Conservation (phyloP, 1,140 invertebrate genomes). For the Drosophila gunungcola region DNA sequence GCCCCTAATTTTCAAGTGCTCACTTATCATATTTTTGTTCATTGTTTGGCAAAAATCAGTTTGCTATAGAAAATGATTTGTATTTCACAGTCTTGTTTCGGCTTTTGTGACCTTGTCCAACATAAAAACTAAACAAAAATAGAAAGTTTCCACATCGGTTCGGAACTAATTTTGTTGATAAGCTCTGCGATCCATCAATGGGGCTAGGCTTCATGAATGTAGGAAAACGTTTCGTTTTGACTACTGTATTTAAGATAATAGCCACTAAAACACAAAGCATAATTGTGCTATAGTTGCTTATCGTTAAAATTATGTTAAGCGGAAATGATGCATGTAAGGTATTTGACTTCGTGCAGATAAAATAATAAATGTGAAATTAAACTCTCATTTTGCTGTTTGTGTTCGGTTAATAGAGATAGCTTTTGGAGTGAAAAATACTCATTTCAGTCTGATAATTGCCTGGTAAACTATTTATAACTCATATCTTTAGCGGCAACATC, state of each 20-base stretch:
- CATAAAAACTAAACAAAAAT: slow-evolving; percentile 31
- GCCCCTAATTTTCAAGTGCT: slow-evolving; percentile 25
- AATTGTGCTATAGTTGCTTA: slow-evolving; percentile 20
- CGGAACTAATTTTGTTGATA: slow-evolving; percentile 32
- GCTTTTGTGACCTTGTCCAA: slow-evolving; percentile 35
- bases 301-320: slow-evolving; percentile 21
- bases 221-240: background rate
- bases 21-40: slow-evolving; percentile 13
- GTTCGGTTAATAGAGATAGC: slow-evolving; percentile 2
- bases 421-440: slow-evolving; percentile 7
- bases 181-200: slow-evolving; percentile 34
- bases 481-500: slow-evolving; percentile 42
- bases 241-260: slow-evolving; percentile 14
- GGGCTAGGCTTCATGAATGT: slow-evolving; percentile 2
- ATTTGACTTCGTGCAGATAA: slow-evolving; percentile 4
- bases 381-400: slow-evolving; percentile 3
- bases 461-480: slow-evolving; percentile 46
- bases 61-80: slow-evolving; percentile 2
- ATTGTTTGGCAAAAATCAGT: slow-evolving; percentile 1
- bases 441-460: slow-evolving; percentile 27
- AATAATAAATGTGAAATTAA: slow-evolving; percentile 3
- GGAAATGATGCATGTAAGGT: slow-evolving; percentile 19
- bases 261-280: background rate
- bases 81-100: background rate
- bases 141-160: slow-evolving; percentile 44